Conservation (phyloP, 1,140 invertebrate species). For the Vanessa tameamea region DNA sequence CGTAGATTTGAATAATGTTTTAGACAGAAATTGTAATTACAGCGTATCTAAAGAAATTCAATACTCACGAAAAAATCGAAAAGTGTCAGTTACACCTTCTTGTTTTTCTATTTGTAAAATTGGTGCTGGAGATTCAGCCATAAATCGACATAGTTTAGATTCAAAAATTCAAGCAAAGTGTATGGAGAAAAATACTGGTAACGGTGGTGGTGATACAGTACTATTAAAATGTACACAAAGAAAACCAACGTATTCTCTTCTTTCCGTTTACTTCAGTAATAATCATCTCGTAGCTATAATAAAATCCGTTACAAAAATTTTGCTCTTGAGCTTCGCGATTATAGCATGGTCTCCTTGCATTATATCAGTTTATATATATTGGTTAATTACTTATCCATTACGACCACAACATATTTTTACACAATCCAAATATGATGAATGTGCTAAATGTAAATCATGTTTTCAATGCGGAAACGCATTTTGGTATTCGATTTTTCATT, state of each 20-base stretch:
- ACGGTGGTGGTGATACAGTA: neutral
- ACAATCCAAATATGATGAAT: neutral
- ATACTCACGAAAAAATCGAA: slow-evolving; percentile 9
- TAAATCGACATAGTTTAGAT: neutral
- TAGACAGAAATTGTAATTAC: neutral
- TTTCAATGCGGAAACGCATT: slow-evolving; percentile 7
- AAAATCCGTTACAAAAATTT: slow-evolving; percentile 20
- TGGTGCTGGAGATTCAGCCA: neutral
- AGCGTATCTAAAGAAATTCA: neutral
- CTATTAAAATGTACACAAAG: neutral
- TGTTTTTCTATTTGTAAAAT: slow-evolving; percentile 3
- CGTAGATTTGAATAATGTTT: neutral
- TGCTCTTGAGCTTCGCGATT: slow-evolving; percentile 33
- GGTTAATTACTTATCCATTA: slow-evolving; percentile 41
- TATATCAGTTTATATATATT: slow-evolving; percentile 27
- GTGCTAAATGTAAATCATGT: slow-evolving; percentile 6
- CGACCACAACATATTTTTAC: slow-evolving; percentile 27
- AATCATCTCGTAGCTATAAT: slow-evolving; percentile 13
- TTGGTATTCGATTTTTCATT: slow-evolving; percentile 15
- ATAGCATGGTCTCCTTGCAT: slow-evolving; percentile 46
- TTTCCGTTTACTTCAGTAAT: neutral
- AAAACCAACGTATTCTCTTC: neutral
- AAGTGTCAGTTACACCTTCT: slow-evolving; percentile 21
- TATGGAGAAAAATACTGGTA: neutral
- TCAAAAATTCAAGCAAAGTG: neutral